Evolutionary conservation across 2,888 invertebrate genomes (phyloP), one percentile per base, ranked within the genome.

Genomic region (Phengaris arion): DNA sequence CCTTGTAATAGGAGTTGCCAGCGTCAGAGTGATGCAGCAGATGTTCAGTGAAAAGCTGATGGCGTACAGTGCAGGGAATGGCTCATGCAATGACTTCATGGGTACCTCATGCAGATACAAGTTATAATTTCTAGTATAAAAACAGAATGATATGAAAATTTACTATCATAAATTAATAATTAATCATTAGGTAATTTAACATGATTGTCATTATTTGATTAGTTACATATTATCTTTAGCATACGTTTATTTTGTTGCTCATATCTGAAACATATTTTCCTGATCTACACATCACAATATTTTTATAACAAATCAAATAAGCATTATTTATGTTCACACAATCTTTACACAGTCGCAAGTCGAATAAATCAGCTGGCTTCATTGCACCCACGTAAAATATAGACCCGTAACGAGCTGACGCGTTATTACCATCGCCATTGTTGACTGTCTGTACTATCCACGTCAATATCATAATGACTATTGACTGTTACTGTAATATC

Each of bases 331-430:
- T 4, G 48, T 68, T 68, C 45, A n/a, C 12, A 55, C 64, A 76
- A 73, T 64, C 22, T 59, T 59, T 10, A 9, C 5, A 13, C 22
- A 54, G 82, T 80, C 76, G 68, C 74, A 81, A 83, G 82, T 81
- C 82, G 83, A 86, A 81, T 80, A 77, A 68, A 80, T 75, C 81
- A 9, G 74, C 74, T 72, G 80, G 83, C 84, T 83, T 82, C 81
- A 79, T 79, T 83, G 85, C 84, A 82, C 78, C 84, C 87, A 86
- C 88, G 87, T 88, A 87, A 85, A 85, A 87, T 86, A 87, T 88
- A 85, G 86, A 85, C 83, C 86, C 77, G 83, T 81, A 84, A 83
- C 82, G 81, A 84, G 2, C 59, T 59, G 59, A 59, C 22, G 10
- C 22, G 59, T 59, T 22, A 59, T 59, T 59, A 59, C 59, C 22